phyloP scores from a whole-genome alignment of 2,888 invertebrate genomes.

The Zaprionus obscuricornis region DNA sequence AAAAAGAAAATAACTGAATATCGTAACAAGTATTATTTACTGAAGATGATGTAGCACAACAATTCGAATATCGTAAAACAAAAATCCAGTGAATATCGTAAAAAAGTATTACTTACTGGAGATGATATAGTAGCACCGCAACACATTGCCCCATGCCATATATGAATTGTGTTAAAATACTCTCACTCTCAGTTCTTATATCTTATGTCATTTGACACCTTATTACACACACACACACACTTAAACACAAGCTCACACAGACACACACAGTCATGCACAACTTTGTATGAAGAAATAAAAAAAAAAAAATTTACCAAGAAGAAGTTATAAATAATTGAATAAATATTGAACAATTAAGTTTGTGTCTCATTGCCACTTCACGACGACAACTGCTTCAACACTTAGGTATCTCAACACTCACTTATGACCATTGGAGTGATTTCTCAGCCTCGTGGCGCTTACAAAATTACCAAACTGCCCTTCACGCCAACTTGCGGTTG shows the following conservation, averaged over 20 bases:
- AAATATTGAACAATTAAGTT: slow-evolving; percentile 70
- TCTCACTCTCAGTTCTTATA: no score
- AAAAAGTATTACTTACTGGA: no score
- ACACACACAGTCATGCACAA: slow-evolving; percentile 5
- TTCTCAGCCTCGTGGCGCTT: slow-evolving; percentile 72
- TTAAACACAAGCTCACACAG: no score
- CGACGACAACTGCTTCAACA: slow-evolving; percentile 21
- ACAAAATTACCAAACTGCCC: slow-evolving; percentile 72
- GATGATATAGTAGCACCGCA: no score
- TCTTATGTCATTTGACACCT: no score
- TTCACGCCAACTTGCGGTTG: slow-evolving; percentile 66
- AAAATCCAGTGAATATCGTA: no score
- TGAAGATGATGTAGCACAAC: slow-evolving; percentile 51
- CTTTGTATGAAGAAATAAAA: slow-evolving; percentile 37
- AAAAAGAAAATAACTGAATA: slow-evolving; percentile 22
- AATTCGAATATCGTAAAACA: background rate
- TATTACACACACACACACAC: no score
- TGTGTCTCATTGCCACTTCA: slow-evolving; percentile 60
- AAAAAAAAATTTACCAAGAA: slow-evolving; percentile 18
- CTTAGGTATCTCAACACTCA: no score
- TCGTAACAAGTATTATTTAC: slow-evolving; percentile 68
- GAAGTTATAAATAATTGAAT: slow-evolving; percentile 59
- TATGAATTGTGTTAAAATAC: no score
- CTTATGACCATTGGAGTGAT: slow-evolving; percentile 28
- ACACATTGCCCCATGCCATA: no score